Percentiles rank a stretch among this genome's conserved stretches.
These are phyloP conservation scores for Thamnophis elegans DNA, from an alignment of 2,797 vertebrate species.

Conservation along the genomic window DNA sequence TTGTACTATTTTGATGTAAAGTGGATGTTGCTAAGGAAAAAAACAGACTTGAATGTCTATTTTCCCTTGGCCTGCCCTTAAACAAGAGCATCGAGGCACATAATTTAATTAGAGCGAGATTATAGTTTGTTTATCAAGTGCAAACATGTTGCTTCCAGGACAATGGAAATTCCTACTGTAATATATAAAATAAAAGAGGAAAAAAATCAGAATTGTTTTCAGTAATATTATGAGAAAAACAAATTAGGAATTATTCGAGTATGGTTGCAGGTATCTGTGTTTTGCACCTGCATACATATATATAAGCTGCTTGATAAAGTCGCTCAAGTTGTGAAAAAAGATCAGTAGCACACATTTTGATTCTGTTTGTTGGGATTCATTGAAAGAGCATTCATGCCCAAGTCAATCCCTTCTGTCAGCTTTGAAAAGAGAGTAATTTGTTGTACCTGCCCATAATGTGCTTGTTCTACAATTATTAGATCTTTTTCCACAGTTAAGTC, in stretches of 20 bases:
- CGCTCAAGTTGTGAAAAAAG: background rate
- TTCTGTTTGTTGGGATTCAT: background rate
- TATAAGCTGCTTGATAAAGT: background rate
- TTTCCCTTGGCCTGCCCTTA: background rate
- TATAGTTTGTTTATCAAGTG: slow-evolving; percentile 3
- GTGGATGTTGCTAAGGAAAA: background rate
- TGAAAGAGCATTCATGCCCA: background rate
- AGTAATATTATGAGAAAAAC: background rate
- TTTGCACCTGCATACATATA: background rate
- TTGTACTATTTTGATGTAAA: background rate
- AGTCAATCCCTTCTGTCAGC: background rate
- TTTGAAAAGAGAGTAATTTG: background rate
- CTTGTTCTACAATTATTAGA: background rate
- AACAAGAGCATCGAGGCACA: background rate
- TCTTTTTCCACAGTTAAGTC: background rate
- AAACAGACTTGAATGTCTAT: background rate
- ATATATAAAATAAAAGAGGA: background rate
- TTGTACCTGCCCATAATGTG: background rate
- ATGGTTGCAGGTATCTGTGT: background rate
- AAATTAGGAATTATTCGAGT: background rate
- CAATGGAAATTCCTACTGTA: slow-evolving; percentile 1
- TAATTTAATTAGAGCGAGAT: background rate
- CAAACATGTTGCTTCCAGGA: background rate
- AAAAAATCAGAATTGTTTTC: background rate
- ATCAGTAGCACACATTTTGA: background rate